Conservation (phyloP, 2,797 vertebrate genomes). For the Eptatretus atami region DNA sequence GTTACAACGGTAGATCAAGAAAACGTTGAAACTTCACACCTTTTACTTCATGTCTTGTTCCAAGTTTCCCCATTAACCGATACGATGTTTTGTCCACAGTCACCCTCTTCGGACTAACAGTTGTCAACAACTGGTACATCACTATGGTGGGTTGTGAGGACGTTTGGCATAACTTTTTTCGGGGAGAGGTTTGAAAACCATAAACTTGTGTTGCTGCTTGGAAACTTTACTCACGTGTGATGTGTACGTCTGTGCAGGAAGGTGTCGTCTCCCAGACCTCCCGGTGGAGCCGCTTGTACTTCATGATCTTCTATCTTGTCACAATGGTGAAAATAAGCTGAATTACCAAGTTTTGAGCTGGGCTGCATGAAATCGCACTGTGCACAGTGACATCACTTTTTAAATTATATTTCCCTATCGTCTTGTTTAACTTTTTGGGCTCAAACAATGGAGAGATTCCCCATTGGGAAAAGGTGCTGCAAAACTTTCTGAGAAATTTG, state of each 20-base stretch:
- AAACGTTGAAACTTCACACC: too few relatives aligned
- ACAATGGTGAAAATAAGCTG: conserved; percentile 42
- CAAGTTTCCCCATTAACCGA: background rate
- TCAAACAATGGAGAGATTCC: background rate
- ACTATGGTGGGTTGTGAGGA: conserved; percentile 41
- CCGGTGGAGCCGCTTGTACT: conserved; percentile 88
- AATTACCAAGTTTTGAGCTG: background rate
- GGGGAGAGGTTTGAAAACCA: background rate
- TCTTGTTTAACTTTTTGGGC: background rate
- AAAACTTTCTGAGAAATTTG: background rate
- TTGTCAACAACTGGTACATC: conserved; percentile 98
- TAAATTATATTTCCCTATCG: background rate
- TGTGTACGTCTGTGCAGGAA: conserved; percentile 24
- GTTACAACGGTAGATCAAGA: too few relatives aligned
- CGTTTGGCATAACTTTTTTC: background rate
- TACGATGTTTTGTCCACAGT: conserved; percentile 18
- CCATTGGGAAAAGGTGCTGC: background rate
- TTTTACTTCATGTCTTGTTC: too few relatives aligned
- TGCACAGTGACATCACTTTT: background rate
- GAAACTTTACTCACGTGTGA: too few relatives aligned
- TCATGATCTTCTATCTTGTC: conserved; percentile 96
- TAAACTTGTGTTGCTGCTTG: background rate
- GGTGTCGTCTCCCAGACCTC: conserved; percentile 69
- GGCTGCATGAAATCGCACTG: background rate
- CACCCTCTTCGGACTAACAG: conserved; percentile 77